These are phyloP conservation scores for Chrysaora quinquecirrha DNA, from an alignment of 30 jellyfish, hydroid and myxozoan species.

Conservation along the genomic window DNA sequence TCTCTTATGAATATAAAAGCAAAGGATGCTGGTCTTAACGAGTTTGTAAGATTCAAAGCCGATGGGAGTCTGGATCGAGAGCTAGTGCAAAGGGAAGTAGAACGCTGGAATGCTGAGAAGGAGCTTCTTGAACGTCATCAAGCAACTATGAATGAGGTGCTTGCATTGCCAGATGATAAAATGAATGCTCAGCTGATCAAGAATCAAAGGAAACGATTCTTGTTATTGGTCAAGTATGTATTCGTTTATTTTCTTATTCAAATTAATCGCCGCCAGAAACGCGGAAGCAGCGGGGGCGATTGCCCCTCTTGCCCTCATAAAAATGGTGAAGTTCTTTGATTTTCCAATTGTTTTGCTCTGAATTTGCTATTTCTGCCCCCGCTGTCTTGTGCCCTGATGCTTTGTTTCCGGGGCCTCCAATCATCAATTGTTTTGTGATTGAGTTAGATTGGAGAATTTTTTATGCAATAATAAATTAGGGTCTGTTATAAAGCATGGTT, in stretches of 20 bases:
- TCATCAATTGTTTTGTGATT: too few relatives aligned
- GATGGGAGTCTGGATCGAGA: constrained; percentile 27
- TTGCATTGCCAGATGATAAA: background rate
- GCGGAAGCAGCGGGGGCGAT: too few relatives aligned
- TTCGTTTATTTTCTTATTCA: background rate
- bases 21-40: background rate
- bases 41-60: background rate
- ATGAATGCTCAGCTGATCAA: background rate
- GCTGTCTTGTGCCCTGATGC: too few relatives aligned
- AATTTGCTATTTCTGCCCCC: too few relatives aligned
- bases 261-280: too few relatives aligned
- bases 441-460: too few relatives aligned
- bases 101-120: constrained; percentile 39
- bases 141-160: constrained; percentile 15
- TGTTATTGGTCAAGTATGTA: constrained; percentile 36
- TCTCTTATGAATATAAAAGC: background rate
- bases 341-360: too few relatives aligned
- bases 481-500: too few relatives aligned
- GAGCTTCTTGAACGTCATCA: constrained; percentile 19
- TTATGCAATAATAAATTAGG: too few relatives aligned
- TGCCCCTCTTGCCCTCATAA: too few relatives aligned
- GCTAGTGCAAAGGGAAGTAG: constrained; percentile 10
- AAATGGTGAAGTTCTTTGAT: too few relatives aligned
- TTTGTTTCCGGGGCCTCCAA: too few relatives aligned
- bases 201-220: constrained; percentile 26